Evolutionary conservation across 2,888 invertebrate genomes (phyloP).

Genomic region (Hypselothyrea guttata): DNA sequence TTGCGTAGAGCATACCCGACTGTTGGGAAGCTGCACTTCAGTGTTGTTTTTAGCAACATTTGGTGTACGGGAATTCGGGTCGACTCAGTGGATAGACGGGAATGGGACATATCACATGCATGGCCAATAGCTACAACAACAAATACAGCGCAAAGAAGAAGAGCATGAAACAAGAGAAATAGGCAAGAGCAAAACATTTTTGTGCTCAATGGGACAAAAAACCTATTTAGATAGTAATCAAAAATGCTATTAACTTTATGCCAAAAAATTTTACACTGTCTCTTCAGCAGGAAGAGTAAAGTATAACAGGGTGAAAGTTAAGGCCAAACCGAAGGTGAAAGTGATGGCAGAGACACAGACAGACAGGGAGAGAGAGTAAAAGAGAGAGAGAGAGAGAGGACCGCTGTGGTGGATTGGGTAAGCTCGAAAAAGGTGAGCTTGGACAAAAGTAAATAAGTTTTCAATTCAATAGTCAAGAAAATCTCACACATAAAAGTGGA

Average conservation of each 20-base stretch:
- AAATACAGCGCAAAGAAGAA: slow-evolving; percentile 7
- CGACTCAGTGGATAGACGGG: slow-evolving; percentile 3
- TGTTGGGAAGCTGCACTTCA: too few species aligned
- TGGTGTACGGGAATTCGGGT: slow-evolving; percentile 1
- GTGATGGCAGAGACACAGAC: too few species aligned
- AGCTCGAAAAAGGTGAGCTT: slow-evolving; percentile 19
- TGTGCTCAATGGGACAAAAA: slow-evolving; percentile 68
- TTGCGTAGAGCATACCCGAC: too few species aligned
- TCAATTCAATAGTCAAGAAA: slow-evolving; percentile 67
- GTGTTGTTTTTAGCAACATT: too few species aligned
- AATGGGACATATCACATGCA: slow-evolving; percentile 6
- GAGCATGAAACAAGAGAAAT: not conserved
- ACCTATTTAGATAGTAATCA: slow-evolving; percentile 68
- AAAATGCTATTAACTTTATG: slow-evolving; percentile 70
- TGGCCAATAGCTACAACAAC: slow-evolving; percentile 42
- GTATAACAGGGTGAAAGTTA: too few species aligned
- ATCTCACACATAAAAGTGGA: slow-evolving; percentile 33
- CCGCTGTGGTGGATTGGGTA: slow-evolving; percentile 8
- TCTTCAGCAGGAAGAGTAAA: slow-evolving; percentile 11
- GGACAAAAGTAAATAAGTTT: slow-evolving; percentile 59
- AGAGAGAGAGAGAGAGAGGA: not conserved
- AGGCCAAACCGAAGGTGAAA: too few species aligned
- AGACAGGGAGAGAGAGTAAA: not conserved
- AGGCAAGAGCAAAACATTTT: slow-evolving; percentile 52
- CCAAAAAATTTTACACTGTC: slow-evolving; percentile 65